phyloP scores from a whole-genome alignment of 92 coral and sea anemone genomes.

The Anthopleura xanthogrammica region DNA sequence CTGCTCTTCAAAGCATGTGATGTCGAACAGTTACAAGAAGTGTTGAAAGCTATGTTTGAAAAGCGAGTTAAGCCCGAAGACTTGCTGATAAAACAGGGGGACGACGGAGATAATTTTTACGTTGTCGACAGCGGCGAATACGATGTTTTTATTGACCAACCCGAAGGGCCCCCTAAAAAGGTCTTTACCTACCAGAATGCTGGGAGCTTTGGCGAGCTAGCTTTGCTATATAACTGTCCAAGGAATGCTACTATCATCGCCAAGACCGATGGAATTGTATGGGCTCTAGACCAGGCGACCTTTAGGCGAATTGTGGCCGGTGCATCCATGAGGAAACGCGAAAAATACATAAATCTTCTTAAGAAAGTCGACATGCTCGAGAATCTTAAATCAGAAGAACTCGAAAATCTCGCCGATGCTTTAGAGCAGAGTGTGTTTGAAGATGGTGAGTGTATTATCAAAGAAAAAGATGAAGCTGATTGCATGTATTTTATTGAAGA shows the following conservation, averaged over 20 bases:
- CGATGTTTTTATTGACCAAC: conserved; percentile 80
- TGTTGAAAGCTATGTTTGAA: conserved; percentile 91
- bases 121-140: conserved; percentile 88
- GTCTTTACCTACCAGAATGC: conserved; percentile 86
- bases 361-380: conserved; percentile 86
- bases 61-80: conserved; percentile 74
- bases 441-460: conserved; percentile 81
- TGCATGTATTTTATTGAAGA: conserved; percentile 97
- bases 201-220: conserved; percentile 98
- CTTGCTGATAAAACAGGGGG: conserved; percentile 87
- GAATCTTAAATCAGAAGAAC: conserved; percentile 80
- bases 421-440: conserved; percentile 75
- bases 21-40: conserved; percentile 78
- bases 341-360: conserved; percentile 81
- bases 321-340: conserved; percentile 84
- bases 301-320: conserved; percentile 94
- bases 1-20: conserved; percentile 90
- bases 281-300: conserved; percentile 94
- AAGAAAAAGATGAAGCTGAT: conserved; percentile 89
- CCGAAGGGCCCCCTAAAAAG: conserved; percentile 55
- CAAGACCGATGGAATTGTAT: conserved; percentile 74
- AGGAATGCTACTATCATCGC: conserved; percentile 97
- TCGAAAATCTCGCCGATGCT: conserved; percentile 93
- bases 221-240: conserved; percentile 97
- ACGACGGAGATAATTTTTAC: conserved; percentile 96